Percentiles rank a stretch among this genome's conserved stretches.
Conservation (phyloP, 1,140 invertebrate species). For the Hyposmocoma kahamanoa region DNA sequence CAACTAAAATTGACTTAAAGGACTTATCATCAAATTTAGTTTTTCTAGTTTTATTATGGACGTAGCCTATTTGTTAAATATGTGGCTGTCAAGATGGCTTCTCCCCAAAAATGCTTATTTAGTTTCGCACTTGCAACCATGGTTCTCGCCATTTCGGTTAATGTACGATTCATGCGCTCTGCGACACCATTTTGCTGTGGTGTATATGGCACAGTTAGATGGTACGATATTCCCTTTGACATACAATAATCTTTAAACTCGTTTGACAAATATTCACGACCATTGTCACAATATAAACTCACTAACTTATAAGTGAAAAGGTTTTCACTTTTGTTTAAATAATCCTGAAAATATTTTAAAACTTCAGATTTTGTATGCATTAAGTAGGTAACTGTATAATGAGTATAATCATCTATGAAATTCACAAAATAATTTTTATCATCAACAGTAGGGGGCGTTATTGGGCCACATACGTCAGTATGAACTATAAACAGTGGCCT, state of each 20-base stretch:
- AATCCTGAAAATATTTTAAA: conserved; percentile 45
- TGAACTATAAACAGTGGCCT: conserved; percentile 52
- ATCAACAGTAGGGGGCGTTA: conserved; percentile 40
- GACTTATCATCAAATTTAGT: conserved; percentile 57
- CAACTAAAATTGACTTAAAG: conserved; percentile 49
- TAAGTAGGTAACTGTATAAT: conserved; percentile 41
- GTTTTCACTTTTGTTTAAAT: conserved; percentile 37
- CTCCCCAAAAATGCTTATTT: conserved; percentile 40
- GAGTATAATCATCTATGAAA: conserved; percentile 50
- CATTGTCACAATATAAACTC: conserved; percentile 59
- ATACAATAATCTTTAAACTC: conserved; percentile 54
- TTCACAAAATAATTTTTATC: conserved; percentile 49
- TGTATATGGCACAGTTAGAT: conserved; percentile 60
- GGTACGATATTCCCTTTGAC: conserved; percentile 62
- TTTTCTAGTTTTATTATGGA: conserved; percentile 52
- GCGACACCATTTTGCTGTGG: conserved; percentile 72
- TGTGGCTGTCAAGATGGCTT: conserved; percentile 49
- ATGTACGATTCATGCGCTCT: conserved; percentile 63
- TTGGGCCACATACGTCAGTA: conserved; percentile 62
- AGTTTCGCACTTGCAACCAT: conserved; percentile 40
- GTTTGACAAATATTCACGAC: conserved; percentile 51
- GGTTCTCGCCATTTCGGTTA: conserved; percentile 56
- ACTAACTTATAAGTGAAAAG: conserved; percentile 49
- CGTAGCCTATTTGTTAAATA: conserved; percentile 66
- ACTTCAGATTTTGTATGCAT: conserved; percentile 46